Evolutionary conservation across 2,797 vertebrate genomes (phyloP), one percentile per base, ranked within the genome.

Genomic region (Enteromius treurensis): DNA sequence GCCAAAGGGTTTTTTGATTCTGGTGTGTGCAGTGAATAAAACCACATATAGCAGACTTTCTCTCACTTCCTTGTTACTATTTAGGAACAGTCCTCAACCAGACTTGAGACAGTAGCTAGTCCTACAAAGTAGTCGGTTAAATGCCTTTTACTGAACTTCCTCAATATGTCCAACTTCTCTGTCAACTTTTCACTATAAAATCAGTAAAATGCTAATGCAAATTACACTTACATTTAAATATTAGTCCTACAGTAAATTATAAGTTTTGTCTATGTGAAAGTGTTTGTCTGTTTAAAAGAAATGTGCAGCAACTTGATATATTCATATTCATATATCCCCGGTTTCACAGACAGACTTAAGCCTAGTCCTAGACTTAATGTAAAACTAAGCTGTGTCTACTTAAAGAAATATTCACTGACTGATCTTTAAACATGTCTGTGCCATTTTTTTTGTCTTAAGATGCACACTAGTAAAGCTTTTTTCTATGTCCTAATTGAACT

Each of bases 11-110:
- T 40, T 23, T 11, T 5, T 4, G 3, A 14, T 32, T 19, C 21
- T 49, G 9, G 4, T 32, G 62, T 13, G 15, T 42, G n/a, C 7
- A 19, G 53, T 19, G 5, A 8, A 37, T 69, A 19, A 69, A 69
- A 19, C n/a, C 1, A 0, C 3, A 0, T 53, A 14, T 29, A 8
- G 13, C 21, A 26, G n/a, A 2, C 10, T 42, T 8, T 51, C 34
- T 70, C 11, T 32, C 67, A 58, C 51, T 80, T 80, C 79, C 67
- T 70, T 70, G 34, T 69, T 79, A 37, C 73, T 37, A 55, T 55
- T 55, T 55, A 6, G 0, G 19, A 9, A 8, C 5, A 13, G 0
- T 29, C 19, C 7, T 65, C 45, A 45, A 64, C 19, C n/a, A 34
- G 14, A 23, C 62, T 10, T 34, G 9, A n/a, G 42, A 78, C 45